These are phyloP conservation scores for Chelidonichthys spinosus DNA, from an alignment of 2,797 vertebrate species.

Conservation along the genomic window DNA sequence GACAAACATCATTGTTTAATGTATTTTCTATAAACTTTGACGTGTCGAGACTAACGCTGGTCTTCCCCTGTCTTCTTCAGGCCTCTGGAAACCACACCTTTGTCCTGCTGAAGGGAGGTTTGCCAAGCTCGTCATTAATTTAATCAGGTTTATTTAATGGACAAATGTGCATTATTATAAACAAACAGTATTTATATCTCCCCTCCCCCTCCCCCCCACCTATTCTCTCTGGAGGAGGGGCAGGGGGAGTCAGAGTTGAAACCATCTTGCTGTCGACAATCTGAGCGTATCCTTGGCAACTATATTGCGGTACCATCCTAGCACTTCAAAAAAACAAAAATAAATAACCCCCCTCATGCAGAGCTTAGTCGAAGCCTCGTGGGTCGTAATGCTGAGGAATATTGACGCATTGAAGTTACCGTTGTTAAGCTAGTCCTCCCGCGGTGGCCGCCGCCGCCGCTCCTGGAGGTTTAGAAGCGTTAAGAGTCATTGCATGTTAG, in stretches of 20 bases:
- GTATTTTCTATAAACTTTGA: background rate
- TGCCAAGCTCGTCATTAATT: slow-evolving; percentile 79
- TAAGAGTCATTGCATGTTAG: slow-evolving; percentile 83
- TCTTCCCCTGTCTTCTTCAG: slow-evolving; percentile 52
- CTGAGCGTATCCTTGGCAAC: slow-evolving; percentile 73
- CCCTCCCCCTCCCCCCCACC: slow-evolving; percentile 35
- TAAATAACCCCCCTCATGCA: slow-evolving; percentile 40
- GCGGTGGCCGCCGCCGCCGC: slow-evolving; percentile 45
- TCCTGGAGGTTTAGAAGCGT: slow-evolving; percentile 70
- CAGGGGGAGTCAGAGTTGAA: slow-evolving; percentile 66
- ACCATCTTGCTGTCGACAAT: slow-evolving; percentile 78
- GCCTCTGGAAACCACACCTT: slow-evolving; percentile 78
- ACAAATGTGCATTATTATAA: slow-evolving; percentile 83
- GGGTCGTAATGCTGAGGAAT: slow-evolving; percentile 68
- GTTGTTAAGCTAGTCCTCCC: slow-evolving; percentile 75
- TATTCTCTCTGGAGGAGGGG: slow-evolving; percentile 56
- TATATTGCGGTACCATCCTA: slow-evolving; percentile 80
- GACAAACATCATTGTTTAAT: background rate
- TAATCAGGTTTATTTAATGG: slow-evolving; percentile 86
- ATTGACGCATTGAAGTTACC: slow-evolving; percentile 61
- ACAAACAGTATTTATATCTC: slow-evolving; percentile 80
- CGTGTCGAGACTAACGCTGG: slow-evolving; percentile 1
- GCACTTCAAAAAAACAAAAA: slow-evolving; percentile 66
- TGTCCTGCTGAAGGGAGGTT: slow-evolving; percentile 80
- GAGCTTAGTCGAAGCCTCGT: slow-evolving; percentile 48